These are phyloP conservation scores for Pangasius macronema DNA, from an alignment of 2,797 vertebrate genomes.

Conservation along the genomic window DNA sequence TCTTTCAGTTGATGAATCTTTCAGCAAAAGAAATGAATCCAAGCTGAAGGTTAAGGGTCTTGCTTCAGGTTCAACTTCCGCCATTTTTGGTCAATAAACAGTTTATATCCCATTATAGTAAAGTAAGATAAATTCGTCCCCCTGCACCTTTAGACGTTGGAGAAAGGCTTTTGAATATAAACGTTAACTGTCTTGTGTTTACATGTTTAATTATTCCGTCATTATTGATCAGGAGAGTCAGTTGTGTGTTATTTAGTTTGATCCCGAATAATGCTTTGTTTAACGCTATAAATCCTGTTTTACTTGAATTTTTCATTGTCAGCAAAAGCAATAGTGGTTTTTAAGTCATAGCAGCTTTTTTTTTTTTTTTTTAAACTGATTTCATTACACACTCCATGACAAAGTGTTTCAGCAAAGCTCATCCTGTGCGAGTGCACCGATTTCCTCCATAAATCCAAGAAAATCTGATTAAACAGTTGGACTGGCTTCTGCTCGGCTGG, in stretches of 20 bases:
- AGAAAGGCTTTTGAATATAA: not conserved
- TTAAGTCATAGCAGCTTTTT: conserved; percentile 14
- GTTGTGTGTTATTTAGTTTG: not conserved
- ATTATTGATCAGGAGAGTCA: conserved; percentile 17
- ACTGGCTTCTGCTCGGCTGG: not conserved
- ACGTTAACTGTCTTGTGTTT: not conserved
- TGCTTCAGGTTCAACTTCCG: not conserved
- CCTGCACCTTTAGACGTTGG: too few relatives aligned
- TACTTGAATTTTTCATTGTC: conserved; percentile 75
- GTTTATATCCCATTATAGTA: not conserved
- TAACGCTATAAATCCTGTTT: conserved; percentile 62
- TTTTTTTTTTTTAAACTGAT: conserved; percentile 39
- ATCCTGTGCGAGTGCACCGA: not conserved
- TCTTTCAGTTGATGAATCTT: not conserved
- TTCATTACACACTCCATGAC: not conserved
- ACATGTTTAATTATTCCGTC: not conserved
- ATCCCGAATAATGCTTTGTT: not conserved
- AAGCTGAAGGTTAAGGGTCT: not conserved
- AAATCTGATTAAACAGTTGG: not conserved
- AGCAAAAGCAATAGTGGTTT: conserved; percentile 54
- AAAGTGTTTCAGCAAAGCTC: conserved; percentile 36
- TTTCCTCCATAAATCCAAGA: not conserved
- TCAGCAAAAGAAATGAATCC: not conserved
- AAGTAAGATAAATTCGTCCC: not conserved
- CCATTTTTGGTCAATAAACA: not conserved